Percentiles rank a stretch among this genome's conserved stretches.
Conservation (phyloP, 2,797 vertebrate genomes). For the Spea hammondii region DNA sequence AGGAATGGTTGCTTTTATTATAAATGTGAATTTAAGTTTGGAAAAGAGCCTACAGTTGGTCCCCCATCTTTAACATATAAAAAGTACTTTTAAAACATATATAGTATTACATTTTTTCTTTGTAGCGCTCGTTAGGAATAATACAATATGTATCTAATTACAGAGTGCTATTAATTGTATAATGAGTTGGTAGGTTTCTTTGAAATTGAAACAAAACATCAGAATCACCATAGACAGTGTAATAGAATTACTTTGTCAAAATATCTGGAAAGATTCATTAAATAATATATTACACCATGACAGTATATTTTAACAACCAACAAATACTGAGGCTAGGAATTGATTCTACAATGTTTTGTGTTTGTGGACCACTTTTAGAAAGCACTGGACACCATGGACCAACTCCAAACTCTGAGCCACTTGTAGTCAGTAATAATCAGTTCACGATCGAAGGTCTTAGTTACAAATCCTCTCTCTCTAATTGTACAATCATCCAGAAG, state of each 20-base stretch:
- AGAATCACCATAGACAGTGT: background rate
- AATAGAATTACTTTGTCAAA: background rate
- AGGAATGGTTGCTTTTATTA: background rate
- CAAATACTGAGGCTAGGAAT: too few relatives aligned
- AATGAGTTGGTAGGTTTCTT: constrained; percentile 33
- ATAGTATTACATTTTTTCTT: constrained; percentile 32
- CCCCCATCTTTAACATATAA: constrained; percentile 12
- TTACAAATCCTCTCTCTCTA: too few relatives aligned
- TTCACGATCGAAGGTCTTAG: too few relatives aligned
- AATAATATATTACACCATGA: background rate
- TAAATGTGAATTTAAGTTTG: constrained; percentile 19
- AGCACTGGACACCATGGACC: too few relatives aligned
- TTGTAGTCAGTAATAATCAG: too few relatives aligned
- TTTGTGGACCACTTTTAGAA: too few relatives aligned
- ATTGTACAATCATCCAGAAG: too few relatives aligned
- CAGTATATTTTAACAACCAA: background rate
- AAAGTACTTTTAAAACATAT: constrained; percentile 29
- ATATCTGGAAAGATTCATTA: background rate
- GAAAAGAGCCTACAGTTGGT: constrained; percentile 21
- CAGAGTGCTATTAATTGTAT: constrained; percentile 34
- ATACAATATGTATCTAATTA: constrained; percentile 48
- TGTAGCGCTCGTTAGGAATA: constrained; percentile 38
- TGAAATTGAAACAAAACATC: constrained; percentile 16
- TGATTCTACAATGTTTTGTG: too few relatives aligned
- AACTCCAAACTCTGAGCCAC: too few relatives aligned